phyloP scores from a whole-genome alignment of 2,797 vertebrate genomes.

The Urophycis tenuis region DNA sequence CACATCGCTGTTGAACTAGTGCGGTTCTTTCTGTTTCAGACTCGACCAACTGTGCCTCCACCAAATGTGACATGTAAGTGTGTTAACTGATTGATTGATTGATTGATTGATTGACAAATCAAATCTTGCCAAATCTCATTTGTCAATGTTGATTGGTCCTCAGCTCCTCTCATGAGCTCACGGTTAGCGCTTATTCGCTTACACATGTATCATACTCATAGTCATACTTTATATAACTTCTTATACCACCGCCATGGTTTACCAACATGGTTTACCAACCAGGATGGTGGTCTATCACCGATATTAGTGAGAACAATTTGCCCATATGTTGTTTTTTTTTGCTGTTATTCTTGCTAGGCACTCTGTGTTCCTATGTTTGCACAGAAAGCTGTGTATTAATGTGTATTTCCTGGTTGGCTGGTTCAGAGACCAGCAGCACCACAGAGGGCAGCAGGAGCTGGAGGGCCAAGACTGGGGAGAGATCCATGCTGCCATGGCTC shows the following conservation, averaged over 20 bases:
- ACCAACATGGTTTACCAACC: not conserved
- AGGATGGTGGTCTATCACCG: not conserved
- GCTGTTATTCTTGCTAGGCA: no score
- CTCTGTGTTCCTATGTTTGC: not conserved
- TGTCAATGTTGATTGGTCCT: not conserved
- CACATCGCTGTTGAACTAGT: not conserved
- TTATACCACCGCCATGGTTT: no score
- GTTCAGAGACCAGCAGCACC: constrained; percentile 71
- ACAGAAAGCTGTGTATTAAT: no score
- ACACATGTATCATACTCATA: not conserved
- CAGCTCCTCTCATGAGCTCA: not conserved
- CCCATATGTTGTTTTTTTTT: no score
- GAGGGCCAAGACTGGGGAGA: constrained; percentile 86
- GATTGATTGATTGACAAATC: no score
- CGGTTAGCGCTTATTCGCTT: not conserved
- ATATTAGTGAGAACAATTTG: no score
- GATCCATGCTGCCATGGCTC: constrained; percentile 89
- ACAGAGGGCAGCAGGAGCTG: constrained; percentile 66
- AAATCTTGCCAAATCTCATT: no score
- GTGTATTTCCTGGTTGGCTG: not conserved
- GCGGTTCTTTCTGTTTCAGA: constrained; percentile 67
- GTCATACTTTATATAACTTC: no score
- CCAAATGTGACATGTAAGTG: constrained; percentile 81
- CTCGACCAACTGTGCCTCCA: constrained; percentile 73
- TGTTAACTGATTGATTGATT: no score